These are phyloP conservation scores for Sebastolobus alascanus DNA, from an alignment of 2,797 vertebrate genomes.

Conservation along the genomic window DNA sequence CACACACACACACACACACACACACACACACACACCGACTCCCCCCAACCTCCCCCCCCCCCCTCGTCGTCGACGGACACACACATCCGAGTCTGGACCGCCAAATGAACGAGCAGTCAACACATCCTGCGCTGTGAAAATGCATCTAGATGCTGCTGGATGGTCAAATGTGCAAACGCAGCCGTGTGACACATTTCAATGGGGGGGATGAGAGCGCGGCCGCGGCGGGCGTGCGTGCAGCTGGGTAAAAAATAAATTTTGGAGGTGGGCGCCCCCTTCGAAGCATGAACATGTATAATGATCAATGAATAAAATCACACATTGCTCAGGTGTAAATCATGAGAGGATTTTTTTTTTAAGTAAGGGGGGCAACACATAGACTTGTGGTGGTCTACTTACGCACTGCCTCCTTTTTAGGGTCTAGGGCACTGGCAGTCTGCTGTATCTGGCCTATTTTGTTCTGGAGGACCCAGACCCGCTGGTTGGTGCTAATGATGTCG, in stretches of 20 bases:
- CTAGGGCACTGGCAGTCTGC: constrained; percentile 90
- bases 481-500: constrained; percentile 93
- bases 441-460: constrained; percentile 94
- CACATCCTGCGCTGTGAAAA: constrained; percentile 55
- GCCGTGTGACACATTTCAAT: constrained; percentile 81
- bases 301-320: constrained; percentile 60
- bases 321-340: constrained; percentile 42
- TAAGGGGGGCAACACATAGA: constrained; percentile 8
- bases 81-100: constrained; percentile 53
- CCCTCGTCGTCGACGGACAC: constrained; percentile 17
- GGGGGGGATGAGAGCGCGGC: constrained; percentile 34
- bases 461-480: constrained; percentile 93
- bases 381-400: constrained; percentile 90
- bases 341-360: constrained; percentile 4
- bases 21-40: constrained; percentile 20
- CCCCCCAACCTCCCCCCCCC: not conserved
- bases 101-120: constrained; percentile 60
- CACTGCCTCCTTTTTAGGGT: constrained; percentile 98
- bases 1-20: constrained; percentile 38
- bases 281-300: constrained; percentile 47
- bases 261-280: constrained; percentile 63
- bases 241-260: constrained; percentile 52
- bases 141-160: constrained; percentile 40
- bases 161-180: constrained; percentile 68
- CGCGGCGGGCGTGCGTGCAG: constrained; percentile 51